Evolutionary conservation across 2,113 vertebrate genomes (phyloP).

Genomic region (Atlantisia rogersi): DNA sequence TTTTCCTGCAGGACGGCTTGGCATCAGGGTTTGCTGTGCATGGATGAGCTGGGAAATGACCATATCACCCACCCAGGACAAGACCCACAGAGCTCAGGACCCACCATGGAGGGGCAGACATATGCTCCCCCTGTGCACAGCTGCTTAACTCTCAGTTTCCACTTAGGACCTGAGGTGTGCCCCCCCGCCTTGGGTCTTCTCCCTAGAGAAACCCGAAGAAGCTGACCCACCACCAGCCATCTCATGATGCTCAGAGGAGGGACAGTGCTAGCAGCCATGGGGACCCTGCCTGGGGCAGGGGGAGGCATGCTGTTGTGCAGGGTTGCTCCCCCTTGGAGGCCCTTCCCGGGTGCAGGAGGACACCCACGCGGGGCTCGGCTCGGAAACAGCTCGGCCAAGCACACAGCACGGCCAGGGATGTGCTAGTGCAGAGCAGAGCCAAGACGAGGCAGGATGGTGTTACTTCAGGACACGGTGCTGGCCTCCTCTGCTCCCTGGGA

Average conservation of each 20-base stretch:
- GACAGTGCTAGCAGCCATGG: neutral
- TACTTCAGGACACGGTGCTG: constrained; percentile 20
- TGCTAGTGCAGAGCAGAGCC: neutral
- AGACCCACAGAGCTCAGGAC: neutral
- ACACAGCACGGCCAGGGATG: neutral
- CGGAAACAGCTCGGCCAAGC: neutral
- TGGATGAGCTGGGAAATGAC: neutral
- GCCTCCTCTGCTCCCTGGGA: neutral
- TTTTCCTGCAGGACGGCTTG: neutral
- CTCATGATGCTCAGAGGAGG: fast-evolving
- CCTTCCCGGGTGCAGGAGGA: neutral
- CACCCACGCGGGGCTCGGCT: neutral
- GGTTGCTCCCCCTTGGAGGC: fast-evolving
- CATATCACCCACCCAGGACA: neutral
- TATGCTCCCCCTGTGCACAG: fast-evolving
- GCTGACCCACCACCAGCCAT: neutral
- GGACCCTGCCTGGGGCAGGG: neutral
- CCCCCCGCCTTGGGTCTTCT: neutral
- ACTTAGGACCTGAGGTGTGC: neutral
- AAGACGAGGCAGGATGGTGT: constrained; percentile 5
- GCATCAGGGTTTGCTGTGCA: fast-evolving
- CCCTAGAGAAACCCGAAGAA: neutral
- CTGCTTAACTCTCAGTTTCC: neutral
- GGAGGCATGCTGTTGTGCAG: neutral
- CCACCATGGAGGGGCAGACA: fast-evolving